Conservation (phyloP, 2,113 vertebrate species). For the Pterophyllum scalare region DNA sequence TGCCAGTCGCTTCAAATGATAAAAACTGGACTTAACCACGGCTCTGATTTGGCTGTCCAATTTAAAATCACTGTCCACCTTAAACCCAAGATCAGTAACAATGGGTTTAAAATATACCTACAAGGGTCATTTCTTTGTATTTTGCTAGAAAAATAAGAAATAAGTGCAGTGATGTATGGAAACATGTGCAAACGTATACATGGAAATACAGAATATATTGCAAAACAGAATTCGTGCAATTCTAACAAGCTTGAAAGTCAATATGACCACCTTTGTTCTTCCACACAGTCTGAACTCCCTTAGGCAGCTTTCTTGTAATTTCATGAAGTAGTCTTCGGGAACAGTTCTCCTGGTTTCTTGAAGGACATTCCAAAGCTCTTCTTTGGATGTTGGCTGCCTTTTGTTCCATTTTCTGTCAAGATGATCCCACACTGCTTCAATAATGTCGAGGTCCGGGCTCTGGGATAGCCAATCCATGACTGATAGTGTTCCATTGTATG, state of each 20-base stretch:
- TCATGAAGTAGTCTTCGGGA: not conserved
- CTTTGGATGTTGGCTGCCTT: not conserved
- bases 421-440: not conserved
- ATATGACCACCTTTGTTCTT: not conserved
- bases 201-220: not conserved
- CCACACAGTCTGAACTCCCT: rapidly evolving
- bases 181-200: too few relatives aligned
- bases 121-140: too few relatives aligned
- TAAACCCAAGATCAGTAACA: too few relatives aligned
- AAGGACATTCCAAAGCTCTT: not conserved
- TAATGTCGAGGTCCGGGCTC: not conserved
- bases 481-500: not conserved
- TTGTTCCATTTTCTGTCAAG: not conserved
- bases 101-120: too few relatives aligned
- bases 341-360: not conserved
- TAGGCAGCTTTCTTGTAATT: not conserved
- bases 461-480: not conserved
- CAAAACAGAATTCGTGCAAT: not conserved
- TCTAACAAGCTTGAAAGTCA: not conserved
- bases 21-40: too few relatives aligned
- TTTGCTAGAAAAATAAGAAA: too few relatives aligned
- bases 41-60: too few relatives aligned
- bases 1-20: too few relatives aligned
- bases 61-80: too few relatives aligned
- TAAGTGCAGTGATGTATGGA: not conserved